A percentile compares a stretch with the other conserved stretches of the same genome.
phyloP scores from a whole-genome alignment of 2,797 vertebrate species.

The Neosalanx taihuensis region DNA sequence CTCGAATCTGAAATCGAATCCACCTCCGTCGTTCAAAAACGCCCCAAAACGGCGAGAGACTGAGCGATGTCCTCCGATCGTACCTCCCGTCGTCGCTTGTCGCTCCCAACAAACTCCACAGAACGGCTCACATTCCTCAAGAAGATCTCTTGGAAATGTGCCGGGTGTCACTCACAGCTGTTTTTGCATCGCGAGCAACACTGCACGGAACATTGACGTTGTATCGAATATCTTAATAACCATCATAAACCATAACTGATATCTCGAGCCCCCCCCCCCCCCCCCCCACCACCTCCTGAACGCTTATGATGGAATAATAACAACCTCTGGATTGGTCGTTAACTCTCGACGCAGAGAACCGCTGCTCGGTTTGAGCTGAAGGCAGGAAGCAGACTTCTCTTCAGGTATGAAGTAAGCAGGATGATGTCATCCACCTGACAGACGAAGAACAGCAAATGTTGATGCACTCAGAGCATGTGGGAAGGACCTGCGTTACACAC shows the following conservation, averaged over 20 bases:
- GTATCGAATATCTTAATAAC: background rate
- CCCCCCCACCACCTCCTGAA: background rate
- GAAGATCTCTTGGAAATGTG: background rate
- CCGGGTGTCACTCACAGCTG: background rate
- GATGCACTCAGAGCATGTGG: background rate
- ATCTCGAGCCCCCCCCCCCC: background rate
- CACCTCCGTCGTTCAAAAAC: slow-evolving; percentile 14
- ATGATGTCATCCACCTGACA: background rate
- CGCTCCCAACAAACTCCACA: background rate
- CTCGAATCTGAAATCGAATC: slow-evolving; percentile 45
- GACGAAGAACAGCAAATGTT: too few species aligned
- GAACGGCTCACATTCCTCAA: background rate
- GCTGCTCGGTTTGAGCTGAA: background rate
- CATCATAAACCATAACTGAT: background rate
- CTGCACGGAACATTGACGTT: background rate
- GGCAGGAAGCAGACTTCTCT: background rate
- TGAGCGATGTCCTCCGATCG: too few species aligned
- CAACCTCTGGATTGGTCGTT: background rate
- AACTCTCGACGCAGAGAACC: background rate
- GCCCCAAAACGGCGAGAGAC: background rate
- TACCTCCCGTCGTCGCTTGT: background rate
- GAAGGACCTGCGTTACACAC: background rate
- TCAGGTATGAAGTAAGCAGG: background rate
- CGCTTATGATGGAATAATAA: background rate
- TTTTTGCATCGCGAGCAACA: background rate